phyloP scores from a whole-genome alignment of 92 coral and sea anemone genomes.

The Anthopleura xanthogrammica region DNA sequence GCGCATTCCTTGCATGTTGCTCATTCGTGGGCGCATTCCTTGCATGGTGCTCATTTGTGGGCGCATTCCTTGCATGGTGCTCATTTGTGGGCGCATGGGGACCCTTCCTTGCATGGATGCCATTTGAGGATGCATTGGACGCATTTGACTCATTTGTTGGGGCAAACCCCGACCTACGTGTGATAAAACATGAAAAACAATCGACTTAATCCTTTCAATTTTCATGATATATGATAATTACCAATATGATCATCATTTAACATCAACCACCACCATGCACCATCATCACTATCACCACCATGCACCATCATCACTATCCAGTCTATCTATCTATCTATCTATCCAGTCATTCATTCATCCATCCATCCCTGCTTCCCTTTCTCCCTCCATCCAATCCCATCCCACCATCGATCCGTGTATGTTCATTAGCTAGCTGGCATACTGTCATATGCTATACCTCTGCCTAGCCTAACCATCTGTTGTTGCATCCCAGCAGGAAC shows the following conservation, averaged over 20 bases:
- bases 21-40: conserved; percentile 33
- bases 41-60: conserved; percentile 17
- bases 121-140: conserved; percentile 18
- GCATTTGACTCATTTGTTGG: conserved; percentile 38
- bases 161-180: conserved; percentile 18
- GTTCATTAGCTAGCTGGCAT: too few species aligned
- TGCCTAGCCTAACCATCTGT: conserved; percentile 6
- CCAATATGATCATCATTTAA: too few species aligned
- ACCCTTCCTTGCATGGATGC: background rate
- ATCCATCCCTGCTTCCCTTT: too few species aligned
- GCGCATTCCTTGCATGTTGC: conserved; percentile 21
- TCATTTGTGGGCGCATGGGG: conserved; percentile 32
- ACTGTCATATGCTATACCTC: background rate
- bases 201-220: too few species aligned
- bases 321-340: background rate
- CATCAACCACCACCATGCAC: background rate
- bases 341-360: too few species aligned
- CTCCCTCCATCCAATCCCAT: too few species aligned
- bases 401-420: too few species aligned
- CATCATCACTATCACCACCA: background rate
- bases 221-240: too few species aligned
- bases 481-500: conserved; percentile 10
- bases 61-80: conserved; percentile 18
- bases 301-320: background rate
- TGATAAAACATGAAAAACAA: background rate